These are phyloP conservation scores for Parnassius orleans DNA, from an alignment of 2,888 invertebrate species.

Conservation along the genomic window DNA sequence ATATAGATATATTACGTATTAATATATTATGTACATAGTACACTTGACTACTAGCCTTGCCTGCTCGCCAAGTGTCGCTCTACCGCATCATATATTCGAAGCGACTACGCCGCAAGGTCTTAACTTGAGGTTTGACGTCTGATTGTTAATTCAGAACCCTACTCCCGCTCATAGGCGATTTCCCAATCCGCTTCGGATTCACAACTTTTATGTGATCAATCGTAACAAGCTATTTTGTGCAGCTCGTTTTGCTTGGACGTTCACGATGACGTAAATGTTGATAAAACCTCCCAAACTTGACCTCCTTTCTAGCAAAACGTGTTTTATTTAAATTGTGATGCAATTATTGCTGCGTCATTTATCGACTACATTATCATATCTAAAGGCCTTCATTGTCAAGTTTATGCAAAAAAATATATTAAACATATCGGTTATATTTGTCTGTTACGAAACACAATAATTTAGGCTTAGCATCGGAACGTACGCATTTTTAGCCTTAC, in stretches of 20 bases:
- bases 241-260: slow-evolving; percentile 2
- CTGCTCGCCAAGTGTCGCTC: slow-evolving; percentile 45
- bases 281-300: slow-evolving; percentile 61
- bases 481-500: no score
- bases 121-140: slow-evolving; percentile 45
- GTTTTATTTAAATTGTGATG: slow-evolving; percentile 56
- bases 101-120: slow-evolving; percentile 52
- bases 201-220: slow-evolving; percentile 7
- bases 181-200: slow-evolving; percentile 29
- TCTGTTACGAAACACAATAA: neutral
- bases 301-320: slow-evolving; percentile 58
- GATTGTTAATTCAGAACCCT: slow-evolving; percentile 54
- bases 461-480: no score
- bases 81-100: slow-evolving; percentile 55
- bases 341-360: slow-evolving; percentile 51
- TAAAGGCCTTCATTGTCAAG: slow-evolving; percentile 10
- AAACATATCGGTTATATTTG: no score
- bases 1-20: no score
- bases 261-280: slow-evolving; percentile 13
- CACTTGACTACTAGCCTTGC: slow-evolving; percentile 60
- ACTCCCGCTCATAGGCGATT: slow-evolving; percentile 32
- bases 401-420: neutral
- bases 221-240: slow-evolving; percentile 8
- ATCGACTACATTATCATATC: slow-evolving; percentile 28
- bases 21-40: neutral